phyloP scores from a whole-genome alignment of 2,888 invertebrate genomes.

The Acronicta alni region DNA sequence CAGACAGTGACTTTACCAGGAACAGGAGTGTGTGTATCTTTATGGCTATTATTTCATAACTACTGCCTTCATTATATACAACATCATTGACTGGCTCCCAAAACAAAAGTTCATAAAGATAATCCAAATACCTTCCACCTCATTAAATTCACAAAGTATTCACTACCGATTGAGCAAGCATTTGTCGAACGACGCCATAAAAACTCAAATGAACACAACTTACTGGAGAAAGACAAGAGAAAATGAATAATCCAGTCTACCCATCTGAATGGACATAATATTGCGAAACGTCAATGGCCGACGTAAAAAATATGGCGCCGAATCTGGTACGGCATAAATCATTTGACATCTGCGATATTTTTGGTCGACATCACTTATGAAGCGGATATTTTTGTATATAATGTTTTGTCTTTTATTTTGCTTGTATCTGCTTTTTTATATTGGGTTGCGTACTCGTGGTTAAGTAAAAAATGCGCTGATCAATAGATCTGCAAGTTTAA shows the following conservation, averaged over 20 bases:
- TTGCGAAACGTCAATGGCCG: constrained; percentile 48
- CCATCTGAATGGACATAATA: constrained; percentile 44
- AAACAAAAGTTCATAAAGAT: constrained; percentile 8
- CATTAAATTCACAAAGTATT: constrained; percentile 37
- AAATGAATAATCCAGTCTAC: constrained; percentile 49
- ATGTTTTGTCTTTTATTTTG: constrained; percentile 11
- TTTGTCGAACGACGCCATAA: constrained; percentile 49
- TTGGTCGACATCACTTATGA: constrained; percentile 21
- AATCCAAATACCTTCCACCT: constrained; percentile 29
- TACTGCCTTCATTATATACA: no score
- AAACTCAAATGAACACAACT: constrained; percentile 48
- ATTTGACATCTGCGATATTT: constrained; percentile 61
- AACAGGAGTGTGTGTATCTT: no score
- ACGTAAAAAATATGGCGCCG: constrained; percentile 60
- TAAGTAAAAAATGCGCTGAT: no score
- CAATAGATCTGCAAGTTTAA: no score
- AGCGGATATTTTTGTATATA: constrained; percentile 1
- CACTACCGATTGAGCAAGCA: constrained; percentile 34
- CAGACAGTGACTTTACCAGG: no score
- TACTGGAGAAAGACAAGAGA: constrained; percentile 36
- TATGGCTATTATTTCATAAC: no score
- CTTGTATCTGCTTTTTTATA: not conserved
- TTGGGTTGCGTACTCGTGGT: no score
- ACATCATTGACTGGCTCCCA: not conserved
- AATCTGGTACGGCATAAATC: constrained; percentile 70